phyloP scores from a whole-genome alignment of 2,888 invertebrate genomes.

The Pseudococcus longispinus region DNA sequence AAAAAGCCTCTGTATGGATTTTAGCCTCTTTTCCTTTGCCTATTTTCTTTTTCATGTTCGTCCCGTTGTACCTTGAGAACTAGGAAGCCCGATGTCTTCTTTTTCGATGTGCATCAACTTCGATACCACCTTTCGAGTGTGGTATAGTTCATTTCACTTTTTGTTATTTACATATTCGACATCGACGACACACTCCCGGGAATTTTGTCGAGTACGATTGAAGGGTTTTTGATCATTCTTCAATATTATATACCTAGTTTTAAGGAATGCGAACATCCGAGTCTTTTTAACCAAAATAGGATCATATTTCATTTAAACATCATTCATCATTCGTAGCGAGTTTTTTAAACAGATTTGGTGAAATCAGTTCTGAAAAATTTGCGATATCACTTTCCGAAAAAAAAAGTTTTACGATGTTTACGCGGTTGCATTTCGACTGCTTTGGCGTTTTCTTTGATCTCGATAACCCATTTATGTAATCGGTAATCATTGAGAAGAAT shows the following conservation, averaged over 20 bases:
- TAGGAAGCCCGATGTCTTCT: background rate
- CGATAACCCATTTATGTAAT: no score
- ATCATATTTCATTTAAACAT: no score
- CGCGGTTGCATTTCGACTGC: no score
- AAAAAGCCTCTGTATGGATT: background rate
- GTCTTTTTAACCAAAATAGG: no score
- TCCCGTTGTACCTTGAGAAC: background rate
- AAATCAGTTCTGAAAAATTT: no score
- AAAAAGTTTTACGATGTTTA: no score
- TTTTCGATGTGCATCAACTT: background rate
- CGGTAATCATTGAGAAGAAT: no score
- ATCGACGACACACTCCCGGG: background rate
- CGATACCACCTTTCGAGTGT: background rate
- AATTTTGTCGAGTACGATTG: background rate
- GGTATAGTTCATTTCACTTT: background rate
- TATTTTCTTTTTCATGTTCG: background rate
- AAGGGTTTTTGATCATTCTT: conserved; percentile 56
- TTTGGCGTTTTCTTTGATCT: no score
- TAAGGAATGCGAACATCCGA: background rate
- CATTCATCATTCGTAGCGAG: no score
- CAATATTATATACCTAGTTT: background rate
- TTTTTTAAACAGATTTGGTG: no score
- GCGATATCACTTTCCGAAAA: no score
- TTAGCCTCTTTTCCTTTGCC: background rate
- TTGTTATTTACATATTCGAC: background rate